Evolutionary conservation across 2,113 vertebrate species (phyloP), one percentile per base, ranked within the genome.

Genomic region (Cinclus cinclus): DNA sequence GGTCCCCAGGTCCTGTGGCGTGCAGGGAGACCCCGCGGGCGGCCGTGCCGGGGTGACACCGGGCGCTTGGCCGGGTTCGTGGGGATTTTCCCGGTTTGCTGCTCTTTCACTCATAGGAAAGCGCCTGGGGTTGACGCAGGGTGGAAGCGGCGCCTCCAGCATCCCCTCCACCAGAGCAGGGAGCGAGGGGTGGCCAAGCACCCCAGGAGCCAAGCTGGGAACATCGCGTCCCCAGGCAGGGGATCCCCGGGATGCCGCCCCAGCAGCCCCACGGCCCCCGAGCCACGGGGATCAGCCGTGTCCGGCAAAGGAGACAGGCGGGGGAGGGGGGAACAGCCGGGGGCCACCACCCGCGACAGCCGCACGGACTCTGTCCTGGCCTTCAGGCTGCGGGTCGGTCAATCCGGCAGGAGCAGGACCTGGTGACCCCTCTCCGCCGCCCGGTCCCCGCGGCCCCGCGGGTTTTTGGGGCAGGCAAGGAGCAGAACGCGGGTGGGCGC

Each of bases 331-430:
- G 30, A 13, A 24, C 52, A 7, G 49, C 18, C 20, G 0, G 75
- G 52, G 65, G 70, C 31, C 83, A 13, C 49, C 24, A 7, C 28
- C 58, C 23, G 33, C 46, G 41, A n/a, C 53, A 20, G 79, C 35
- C 39, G 2, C 78, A 31, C 23, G 83, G 91, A 83, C 94, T 93
- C 82, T 90, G 86, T 76, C 93, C 92, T 15, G 78, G 65, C 89
- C 83, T 81, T 33, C 65, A 7, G 71, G 65, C 65, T 41, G 74
- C 22, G 15, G 15, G 15, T 11, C 9, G 68, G 71, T 20, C 70
- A 65, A 59, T 28, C 59, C 55, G 52, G 65, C 56, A 63, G 84
- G 25, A 37, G 42, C 62, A 5, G 67, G 28, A 63, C 4, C n/a
- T 1, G 74, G 20, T 2, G 31, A 41, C 64, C 31, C 56, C 77